Evolutionary conservation across 2,113 vertebrate species (phyloP).

Genomic region (Erythrolamprus reginae): DNA sequence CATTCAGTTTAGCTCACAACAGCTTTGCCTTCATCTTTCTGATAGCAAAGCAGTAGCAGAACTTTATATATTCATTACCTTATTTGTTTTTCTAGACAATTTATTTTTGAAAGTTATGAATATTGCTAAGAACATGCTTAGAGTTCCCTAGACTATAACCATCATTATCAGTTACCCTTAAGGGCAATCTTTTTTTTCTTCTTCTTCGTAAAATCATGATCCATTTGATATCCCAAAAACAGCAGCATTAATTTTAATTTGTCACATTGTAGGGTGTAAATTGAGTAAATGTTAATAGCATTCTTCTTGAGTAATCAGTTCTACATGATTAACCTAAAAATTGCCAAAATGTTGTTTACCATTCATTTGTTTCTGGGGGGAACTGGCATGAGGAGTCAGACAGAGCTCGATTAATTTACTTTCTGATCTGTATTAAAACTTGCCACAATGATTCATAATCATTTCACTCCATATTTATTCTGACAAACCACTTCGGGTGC

Average conservation of each 20-base stretch:
- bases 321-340: slow-evolving; percentile 78
- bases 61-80: slow-evolving; percentile 8
- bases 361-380: slow-evolving; percentile 70
- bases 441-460: slow-evolving; percentile 73
- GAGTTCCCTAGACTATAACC: slow-evolving; percentile 30
- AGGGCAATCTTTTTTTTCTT: slow-evolving; percentile 64
- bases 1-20: background rate
- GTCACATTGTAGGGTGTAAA: slow-evolving; percentile 73
- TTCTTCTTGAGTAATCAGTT: slow-evolving; percentile 78
- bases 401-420: slow-evolving; percentile 70
- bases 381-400: slow-evolving; percentile 54
- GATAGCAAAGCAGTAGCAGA: background rate
- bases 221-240: slow-evolving; percentile 72
- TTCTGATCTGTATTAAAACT: slow-evolving; percentile 73
- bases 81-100: slow-evolving; percentile 39
- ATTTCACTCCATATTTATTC: slow-evolving; percentile 64
- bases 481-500: slow-evolving; percentile 65
- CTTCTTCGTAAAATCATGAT: slow-evolving; percentile 64
- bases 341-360: slow-evolving; percentile 78
- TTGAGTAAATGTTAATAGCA: slow-evolving; percentile 78
- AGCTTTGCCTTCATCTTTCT: background rate
- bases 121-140: slow-evolving; percentile 23
- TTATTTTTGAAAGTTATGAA: slow-evolving; percentile 45
- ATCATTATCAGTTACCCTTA: slow-evolving; percentile 59
- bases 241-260: slow-evolving; percentile 78